These are phyloP conservation scores for Vulpes lagopus DNA, from an alignment of 2,113 vertebrate genomes.

Conservation along the genomic window DNA sequence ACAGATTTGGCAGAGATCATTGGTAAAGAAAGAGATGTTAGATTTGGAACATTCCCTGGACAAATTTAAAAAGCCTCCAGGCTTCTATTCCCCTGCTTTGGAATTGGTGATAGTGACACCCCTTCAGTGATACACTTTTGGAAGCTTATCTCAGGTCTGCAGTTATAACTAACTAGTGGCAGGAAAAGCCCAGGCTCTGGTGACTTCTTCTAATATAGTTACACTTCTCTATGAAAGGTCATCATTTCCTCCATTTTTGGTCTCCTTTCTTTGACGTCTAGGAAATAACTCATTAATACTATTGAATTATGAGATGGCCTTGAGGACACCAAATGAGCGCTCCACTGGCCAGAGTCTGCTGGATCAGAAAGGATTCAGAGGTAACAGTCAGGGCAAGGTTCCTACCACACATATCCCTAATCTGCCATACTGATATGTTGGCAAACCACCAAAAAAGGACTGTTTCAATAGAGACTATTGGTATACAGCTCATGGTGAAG, in stretches of 20 bases:
- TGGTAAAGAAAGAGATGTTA: neutral
- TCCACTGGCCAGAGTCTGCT: neutral
- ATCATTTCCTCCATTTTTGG: conserved; percentile 27
- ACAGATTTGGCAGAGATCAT: neutral
- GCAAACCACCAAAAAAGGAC: neutral
- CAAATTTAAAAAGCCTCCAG: neutral
- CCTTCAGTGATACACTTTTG: neutral
- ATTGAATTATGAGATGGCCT: neutral
- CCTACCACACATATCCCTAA: neutral
- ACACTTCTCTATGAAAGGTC: neutral
- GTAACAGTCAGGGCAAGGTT: neutral
- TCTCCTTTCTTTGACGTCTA: neutral
- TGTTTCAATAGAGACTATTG: neutral
- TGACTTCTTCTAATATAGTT: neutral
- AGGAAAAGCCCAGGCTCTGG: neutral
- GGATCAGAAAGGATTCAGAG: neutral
- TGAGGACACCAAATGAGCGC: neutral
- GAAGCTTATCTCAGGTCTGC: neutral
- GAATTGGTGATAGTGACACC: neutral
- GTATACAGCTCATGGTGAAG: neutral
- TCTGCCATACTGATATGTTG: neutral
- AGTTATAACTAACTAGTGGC: neutral
- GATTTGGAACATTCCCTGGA: neutral
- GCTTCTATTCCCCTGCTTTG: neutral
- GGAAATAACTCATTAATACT: neutral